Conservation (phyloP, 2,113 vertebrate species). For the Callocephalon fimbriatum region DNA sequence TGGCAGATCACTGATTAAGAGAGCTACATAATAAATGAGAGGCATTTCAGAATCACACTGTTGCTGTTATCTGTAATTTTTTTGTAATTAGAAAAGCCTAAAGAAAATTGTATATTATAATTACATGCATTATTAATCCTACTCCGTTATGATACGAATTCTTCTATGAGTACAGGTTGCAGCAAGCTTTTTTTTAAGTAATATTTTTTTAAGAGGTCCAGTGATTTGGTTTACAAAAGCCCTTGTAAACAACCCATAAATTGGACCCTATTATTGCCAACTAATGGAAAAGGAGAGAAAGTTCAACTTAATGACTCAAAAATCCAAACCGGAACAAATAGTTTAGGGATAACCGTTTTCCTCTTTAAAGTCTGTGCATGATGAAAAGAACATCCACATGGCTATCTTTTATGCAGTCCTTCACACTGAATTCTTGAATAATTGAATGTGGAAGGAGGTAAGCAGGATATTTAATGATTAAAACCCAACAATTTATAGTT, state of each 20-base stretch:
- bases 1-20: constrained; percentile 73
- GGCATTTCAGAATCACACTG: constrained; percentile 61
- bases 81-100: constrained; percentile 76
- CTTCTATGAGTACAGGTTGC: constrained; percentile 52
- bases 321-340: background rate
- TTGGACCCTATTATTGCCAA: background rate
- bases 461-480: background rate
- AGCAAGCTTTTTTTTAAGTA: background rate
- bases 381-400: background rate
- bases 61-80: constrained; percentile 74
- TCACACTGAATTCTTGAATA: background rate
- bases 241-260: background rate
- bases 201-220: background rate
- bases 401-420: background rate
- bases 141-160: constrained; percentile 8
- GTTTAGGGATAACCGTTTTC: background rate
- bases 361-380: background rate
- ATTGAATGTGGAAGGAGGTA: background rate
- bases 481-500: background rate
- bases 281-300: background rate
- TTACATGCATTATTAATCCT: constrained; percentile 74
- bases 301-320: background rate
- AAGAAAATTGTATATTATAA: constrained; percentile 72
- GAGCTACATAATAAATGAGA: constrained; percentile 68
- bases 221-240: background rate